phyloP scores from a whole-genome alignment of 2,888 invertebrate genomes.

The Metellina segmentata region DNA sequence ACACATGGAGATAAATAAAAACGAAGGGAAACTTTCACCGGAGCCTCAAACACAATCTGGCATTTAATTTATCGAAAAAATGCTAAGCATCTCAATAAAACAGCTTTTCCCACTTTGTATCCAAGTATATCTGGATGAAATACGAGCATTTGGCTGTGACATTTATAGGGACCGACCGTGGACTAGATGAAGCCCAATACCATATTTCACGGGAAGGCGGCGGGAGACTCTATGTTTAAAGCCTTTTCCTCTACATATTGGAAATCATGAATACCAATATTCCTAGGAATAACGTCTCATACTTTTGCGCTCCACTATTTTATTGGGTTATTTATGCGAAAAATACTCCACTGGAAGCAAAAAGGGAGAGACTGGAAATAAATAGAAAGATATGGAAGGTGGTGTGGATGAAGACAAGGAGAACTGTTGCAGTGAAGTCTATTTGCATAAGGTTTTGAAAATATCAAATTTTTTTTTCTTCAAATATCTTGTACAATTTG shows the following conservation, averaged over 20 bases:
- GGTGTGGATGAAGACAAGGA: neutral
- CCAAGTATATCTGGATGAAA: slow-evolving; percentile 47
- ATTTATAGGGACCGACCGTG: slow-evolving; percentile 63
- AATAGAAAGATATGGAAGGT: slow-evolving; percentile 2
- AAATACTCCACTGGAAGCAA: slow-evolving; percentile 2
- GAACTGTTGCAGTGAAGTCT: neutral
- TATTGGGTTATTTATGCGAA: slow-evolving; percentile 63
- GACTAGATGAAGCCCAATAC: slow-evolving; percentile 52
- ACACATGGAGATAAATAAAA: no score
- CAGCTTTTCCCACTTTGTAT: slow-evolving; percentile 31
- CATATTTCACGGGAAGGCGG: slow-evolving; percentile 63
- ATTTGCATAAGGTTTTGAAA: neutral
- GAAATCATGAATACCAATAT: slow-evolving; percentile 72
- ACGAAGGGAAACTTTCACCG: no score
- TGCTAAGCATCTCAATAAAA: slow-evolving; percentile 32
- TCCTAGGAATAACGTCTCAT: slow-evolving; percentile 48
- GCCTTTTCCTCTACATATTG: slow-evolving; percentile 56
- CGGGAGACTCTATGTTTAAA: slow-evolving; percentile 31
- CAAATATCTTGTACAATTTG: no score
- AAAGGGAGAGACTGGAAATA: slow-evolving; percentile 10
- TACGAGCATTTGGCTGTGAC: slow-evolving; percentile 57
- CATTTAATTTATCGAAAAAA: slow-evolving; percentile 23
- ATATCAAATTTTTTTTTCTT: no score
- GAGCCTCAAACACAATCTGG: neutral
- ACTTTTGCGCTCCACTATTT: slow-evolving; percentile 46